phyloP scores from a whole-genome alignment of 2,797 vertebrate species.

The Columba guinea region DNA sequence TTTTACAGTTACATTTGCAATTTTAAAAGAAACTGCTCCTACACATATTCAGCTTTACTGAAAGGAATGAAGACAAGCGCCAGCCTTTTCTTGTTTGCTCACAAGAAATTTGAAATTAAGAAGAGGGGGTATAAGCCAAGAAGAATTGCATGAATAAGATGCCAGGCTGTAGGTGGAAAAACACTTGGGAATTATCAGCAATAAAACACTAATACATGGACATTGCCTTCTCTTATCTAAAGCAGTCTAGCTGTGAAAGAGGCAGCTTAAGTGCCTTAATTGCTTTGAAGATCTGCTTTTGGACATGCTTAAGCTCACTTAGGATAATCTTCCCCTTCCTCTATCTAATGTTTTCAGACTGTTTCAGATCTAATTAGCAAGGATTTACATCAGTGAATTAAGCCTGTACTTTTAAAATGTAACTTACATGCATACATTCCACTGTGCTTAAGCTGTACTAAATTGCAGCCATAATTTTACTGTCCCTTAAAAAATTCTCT shows the following conservation, averaged over 20 bases:
- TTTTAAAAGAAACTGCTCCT: background rate
- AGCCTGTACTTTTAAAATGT: background rate
- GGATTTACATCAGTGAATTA: conserved; percentile 16
- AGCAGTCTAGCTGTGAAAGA: background rate
- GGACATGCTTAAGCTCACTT: background rate
- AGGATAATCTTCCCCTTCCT: background rate
- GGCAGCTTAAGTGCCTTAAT: background rate
- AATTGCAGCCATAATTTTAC: background rate
- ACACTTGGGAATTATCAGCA: background rate
- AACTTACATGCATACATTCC: background rate
- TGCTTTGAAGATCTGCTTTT: background rate
- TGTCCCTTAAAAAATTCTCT: background rate
- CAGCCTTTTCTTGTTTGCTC: background rate
- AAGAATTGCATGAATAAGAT: background rate
- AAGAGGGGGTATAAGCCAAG: background rate
- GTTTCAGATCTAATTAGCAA: conserved; percentile 3
- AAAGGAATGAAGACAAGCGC: background rate
- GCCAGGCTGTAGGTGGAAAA: background rate
- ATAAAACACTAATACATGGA: background rate
- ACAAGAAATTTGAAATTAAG: background rate
- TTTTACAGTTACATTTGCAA: background rate
- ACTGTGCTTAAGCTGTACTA: background rate
- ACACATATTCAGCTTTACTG: background rate
- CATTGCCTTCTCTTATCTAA: background rate
- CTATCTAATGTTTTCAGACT: background rate